Base-by-base conservation (phyloP, 2,888 invertebrate genomes). In the Cantharis nigra region DNA sequence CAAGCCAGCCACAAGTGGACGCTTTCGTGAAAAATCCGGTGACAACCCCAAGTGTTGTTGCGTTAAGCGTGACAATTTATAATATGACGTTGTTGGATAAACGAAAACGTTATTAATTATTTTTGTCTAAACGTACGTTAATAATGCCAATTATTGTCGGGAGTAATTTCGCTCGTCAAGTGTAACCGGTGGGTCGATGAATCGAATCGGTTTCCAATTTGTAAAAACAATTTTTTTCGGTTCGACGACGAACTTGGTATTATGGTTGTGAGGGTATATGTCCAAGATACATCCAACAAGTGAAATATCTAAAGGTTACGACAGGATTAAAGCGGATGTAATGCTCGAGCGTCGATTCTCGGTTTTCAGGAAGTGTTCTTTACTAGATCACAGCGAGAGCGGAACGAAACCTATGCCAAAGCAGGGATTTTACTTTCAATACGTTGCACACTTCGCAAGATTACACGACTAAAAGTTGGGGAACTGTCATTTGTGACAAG, bases 401-500 rank as follows among this genome's bases (percentile, higher is more conserved):
- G 81, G 81, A 81, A 82, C 78, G 79, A 77, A 78, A 79, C 80
- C 82, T 80, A 81, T 82, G 79, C 82, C 80, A 78, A 78, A 82
- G 78, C 78, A 80, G 83, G 85, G 65, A 84, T 85, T 86, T 86
- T 85, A 86, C 86, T 85, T 86, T 86, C 86, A 84, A 85, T 84
- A 83, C 69, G 82, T 83, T 81, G 83, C 80, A 81, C 82, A 84
- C 84, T 84, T 85, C 83, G 81, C 83, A 82, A 85, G 86, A 86
- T 86, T 86, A 85, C 84, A 81, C 80, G 84, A 85, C 86, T 86
- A 23, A 67, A 67, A 23, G 13, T 84, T 85, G 80, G 83, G 85
- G 84, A 86, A 86, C 85, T 85, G 85, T 83, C 85, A 85, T 87
- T 87, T 86, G 84, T 83, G 83, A 85, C 85, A 67, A 67, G 65